Evolutionary conservation across 2,797 vertebrate species (phyloP).

Genomic region (Zalophus californianus): DNA sequence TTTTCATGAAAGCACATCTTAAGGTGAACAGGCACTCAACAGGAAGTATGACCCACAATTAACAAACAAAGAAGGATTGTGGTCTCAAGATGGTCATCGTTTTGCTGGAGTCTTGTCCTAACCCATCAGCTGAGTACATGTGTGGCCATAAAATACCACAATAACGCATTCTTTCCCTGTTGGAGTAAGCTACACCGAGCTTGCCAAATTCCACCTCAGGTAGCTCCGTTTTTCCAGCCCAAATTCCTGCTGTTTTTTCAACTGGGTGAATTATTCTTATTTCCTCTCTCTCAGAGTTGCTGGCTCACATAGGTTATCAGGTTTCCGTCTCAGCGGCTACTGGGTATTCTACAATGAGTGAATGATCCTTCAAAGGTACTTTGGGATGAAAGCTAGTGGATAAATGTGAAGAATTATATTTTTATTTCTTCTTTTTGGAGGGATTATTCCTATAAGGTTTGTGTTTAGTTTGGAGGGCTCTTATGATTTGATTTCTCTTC

Average conservation of each 20-base stretch:
- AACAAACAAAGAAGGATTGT: neutral
- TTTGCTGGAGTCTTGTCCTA: neutral
- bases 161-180: constrained; percentile 46
- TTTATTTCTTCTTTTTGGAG: constrained; percentile 69
- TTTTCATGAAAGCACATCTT: neutral
- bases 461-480: constrained; percentile 70
- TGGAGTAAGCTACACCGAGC: neutral
- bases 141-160: constrained; percentile 50
- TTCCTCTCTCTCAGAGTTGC: constrained; percentile 58
- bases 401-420: constrained; percentile 65
- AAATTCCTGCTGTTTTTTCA: constrained; percentile 66
- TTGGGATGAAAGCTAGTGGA: constrained; percentile 57
- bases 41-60: neutral
- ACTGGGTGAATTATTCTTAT: constrained; percentile 64
- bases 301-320: constrained; percentile 46
- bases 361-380: constrained; percentile 55
- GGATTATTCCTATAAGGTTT: constrained; percentile 58
- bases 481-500: constrained; percentile 68
- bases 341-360: constrained; percentile 27
- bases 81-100: neutral
- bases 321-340: constrained; percentile 33
- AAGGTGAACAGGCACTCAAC: neutral
- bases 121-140: neutral
- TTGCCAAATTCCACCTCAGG: constrained; percentile 69
- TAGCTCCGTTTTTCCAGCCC: constrained; percentile 63